Base-by-base conservation (phyloP, 2,113 vertebrate genomes). In the Notarius quadriscutis region DNA sequence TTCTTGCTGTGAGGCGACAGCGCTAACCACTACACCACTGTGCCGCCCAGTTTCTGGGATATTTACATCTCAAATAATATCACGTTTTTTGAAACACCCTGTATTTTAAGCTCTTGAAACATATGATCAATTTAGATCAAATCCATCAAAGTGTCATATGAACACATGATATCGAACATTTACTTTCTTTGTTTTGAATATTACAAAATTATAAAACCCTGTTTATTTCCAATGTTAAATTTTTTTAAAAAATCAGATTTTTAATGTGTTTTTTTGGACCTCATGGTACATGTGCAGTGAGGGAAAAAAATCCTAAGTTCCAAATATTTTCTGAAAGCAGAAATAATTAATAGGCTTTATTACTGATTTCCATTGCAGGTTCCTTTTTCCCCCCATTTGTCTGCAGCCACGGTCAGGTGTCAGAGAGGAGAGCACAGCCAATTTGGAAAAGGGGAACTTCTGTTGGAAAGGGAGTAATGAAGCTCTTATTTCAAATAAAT, bases 321-420 rank as follows among this genome's bases (percentile, higher is more conserved):
- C 72, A 87, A 84, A 84, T 71, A 75, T 84, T 18, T 55, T 80
- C 8, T 4, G 0, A 10, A 74, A 87, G 15, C 57, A 82, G 22
- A 72, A 69, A 72, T 80, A 89, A 87, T 72, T 84, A 72, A 86
- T 84, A 86, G 22, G 53, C 71, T 84, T 84, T 84, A 58, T 63
- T 89, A 69, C 20, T 51, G 74, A 57, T 87, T 84, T 65, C 51
- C 48, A 1, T 20, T 72, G 34, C 65, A 22, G 20, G 22, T 57
- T 67, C 34, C 58, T 67, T 41, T 65, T 79, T 14, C n/a, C 62
- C 78, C 84, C 9, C 10, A 2, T 50, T 51, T n/a, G 58, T 34
- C 27, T 30, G 62, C 72, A 50, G 41, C 15, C 14, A 58, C 10
- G 5, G 30, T 15, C 34, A 10, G 22, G 4, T 55, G 51, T 51